Evolutionary conservation across 1,140 invertebrate genomes (phyloP), one percentile per base, ranked within the genome.

Genomic region (Caenorhabditis inopinata): DNA sequence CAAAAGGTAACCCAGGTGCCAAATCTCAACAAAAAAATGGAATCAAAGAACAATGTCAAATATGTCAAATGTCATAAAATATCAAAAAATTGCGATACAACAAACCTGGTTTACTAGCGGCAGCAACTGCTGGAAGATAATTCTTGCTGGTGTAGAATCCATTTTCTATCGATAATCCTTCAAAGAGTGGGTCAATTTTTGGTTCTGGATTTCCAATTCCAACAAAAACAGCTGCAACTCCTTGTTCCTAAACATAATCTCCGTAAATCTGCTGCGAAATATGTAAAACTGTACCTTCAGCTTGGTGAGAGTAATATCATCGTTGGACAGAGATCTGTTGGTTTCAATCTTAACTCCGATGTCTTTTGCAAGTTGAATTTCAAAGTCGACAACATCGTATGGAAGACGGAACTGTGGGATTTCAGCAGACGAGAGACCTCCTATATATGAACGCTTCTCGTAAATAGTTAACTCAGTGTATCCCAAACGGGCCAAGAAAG

Each of bases 341-440:
- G 85, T 89, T 49, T 87, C 87, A 73, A 91, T 93, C 88, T 94
- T 93, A 0, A 98, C 95, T 12, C 95, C 96, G 25, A 99, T 89
- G 90, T 98, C 94, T 89, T 93, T 93, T 80, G 97, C 93, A 6
- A 97, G 90, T 47, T 95, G 90, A 16, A 98, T 92, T 91, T 99
- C 97, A 90, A 95, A 99, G 85, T 94, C 92, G 0, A 99, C 94
- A 4, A 94, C 95, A 83, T 94, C 92, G 83, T 93, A 95, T 0
- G 97, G 96, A 27, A 99, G 90, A 18, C 96, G 93, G 89, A 95
- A 99, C 88, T 98, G 96, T 0, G 96, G 96, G 84, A 99, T 99
- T 90, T 99, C 96, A 0, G 95, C 92, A 0, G 95, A 93, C 88
- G 95, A 95, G 0, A 98, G 90, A 4, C 96, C 96, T 5, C 96